Conservation (phyloP, 1,140 invertebrate genomes). For the Cherax quadricarinatus region DNA sequence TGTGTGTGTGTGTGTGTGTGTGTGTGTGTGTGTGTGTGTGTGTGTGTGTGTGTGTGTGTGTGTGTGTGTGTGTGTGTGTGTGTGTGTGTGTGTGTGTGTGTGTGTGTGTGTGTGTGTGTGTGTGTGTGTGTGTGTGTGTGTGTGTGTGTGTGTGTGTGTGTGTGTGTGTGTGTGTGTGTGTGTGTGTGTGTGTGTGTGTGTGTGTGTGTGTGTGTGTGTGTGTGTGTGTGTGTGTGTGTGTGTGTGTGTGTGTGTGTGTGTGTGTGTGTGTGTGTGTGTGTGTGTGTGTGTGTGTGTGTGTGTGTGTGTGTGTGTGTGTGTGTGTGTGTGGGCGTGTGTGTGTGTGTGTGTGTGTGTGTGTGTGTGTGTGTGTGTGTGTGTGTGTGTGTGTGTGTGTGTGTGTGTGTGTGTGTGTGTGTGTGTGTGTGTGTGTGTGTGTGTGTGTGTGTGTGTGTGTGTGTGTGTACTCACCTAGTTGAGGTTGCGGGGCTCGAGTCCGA, state of each 20-base stretch:
- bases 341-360: conserved; percentile 26
- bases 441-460: no score
- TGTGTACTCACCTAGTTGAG: no score
- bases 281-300: neutral
- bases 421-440: no score
- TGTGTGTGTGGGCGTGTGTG: no score
- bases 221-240: neutral
- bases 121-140: neutral
- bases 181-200: neutral
- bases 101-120: neutral
- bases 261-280: conserved; percentile 24
- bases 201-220: neutral
- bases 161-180: neutral
- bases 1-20: no score
- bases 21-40: no score
- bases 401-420: no score
- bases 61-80: neutral
- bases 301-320: no score
- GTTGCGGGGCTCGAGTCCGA: no score
- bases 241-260: neutral
- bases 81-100: no score
- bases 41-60: neutral
- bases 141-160: neutral
- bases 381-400: conserved; percentile 4
- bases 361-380: conserved; percentile 2